Conservation (phyloP, 2,113 vertebrate species). For the Gnathonemus echidnorhynchus region DNA sequence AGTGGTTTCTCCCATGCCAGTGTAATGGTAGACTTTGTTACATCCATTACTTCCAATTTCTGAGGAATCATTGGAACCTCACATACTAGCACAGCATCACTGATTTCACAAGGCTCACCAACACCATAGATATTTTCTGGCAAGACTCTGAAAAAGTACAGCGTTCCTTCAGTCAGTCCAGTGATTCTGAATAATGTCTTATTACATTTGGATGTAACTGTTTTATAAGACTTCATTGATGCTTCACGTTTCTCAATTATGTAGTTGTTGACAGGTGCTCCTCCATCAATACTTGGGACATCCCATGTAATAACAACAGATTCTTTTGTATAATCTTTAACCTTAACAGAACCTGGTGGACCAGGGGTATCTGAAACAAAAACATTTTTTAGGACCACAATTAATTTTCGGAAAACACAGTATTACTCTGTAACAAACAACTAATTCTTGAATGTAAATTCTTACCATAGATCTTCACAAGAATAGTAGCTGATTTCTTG, state of each 20-base stretch:
- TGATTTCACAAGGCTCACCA: constrained; percentile 86
- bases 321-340: constrained; percentile 93
- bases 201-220: constrained; percentile 88
- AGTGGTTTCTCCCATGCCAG: constrained; percentile 86
- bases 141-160: constrained; percentile 94
- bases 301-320: constrained; percentile 97
- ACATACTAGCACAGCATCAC: constrained; percentile 80
- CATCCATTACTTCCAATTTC: constrained; percentile 75
- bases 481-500: constrained; percentile 83
- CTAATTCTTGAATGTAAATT: not conserved
- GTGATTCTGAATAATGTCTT: constrained; percentile 88
- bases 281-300: constrained; percentile 83
- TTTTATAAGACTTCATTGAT: constrained; percentile 94
- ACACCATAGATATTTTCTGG: constrained; percentile 97
- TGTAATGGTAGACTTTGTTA: constrained; percentile 80
- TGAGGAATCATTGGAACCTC: constrained; percentile 85
- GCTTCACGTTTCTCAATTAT: constrained; percentile 95
- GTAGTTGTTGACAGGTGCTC: constrained; percentile 90
- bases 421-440: not conserved
- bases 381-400: not conserved
- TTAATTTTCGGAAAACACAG: not conserved
- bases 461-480: constrained; percentile 92
- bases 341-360: constrained; percentile 76
- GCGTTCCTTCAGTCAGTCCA: constrained; percentile 77
- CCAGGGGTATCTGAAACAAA: constrained; percentile 82